Base-by-base conservation (phyloP, 37 sponge, comb jelly and placozoan genomes). In the Cladorhizidae sp. region DNA sequence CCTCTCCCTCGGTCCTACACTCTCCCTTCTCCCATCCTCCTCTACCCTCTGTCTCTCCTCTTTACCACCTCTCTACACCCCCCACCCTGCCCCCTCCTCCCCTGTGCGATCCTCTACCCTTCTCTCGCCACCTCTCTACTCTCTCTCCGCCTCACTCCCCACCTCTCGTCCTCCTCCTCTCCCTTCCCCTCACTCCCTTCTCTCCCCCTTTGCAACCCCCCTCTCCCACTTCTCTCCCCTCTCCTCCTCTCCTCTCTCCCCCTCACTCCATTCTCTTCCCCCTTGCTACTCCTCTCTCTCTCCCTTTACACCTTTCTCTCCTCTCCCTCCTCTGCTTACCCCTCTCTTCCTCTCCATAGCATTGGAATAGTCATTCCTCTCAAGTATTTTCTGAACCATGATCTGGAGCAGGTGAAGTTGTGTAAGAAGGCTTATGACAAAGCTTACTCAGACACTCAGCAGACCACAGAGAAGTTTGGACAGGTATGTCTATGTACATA, bases 331-430 rank as follows among this genome's bases (percentile, higher is more conserved):
- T 25, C 75, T 33, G 58, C 58, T 33, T 7, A 37, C n/a, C 40
- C 22, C 40, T 6, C 61, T 57, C 35, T 81, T 1, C 62, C 64
- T 7, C 55, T 14, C 54, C 5, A 28, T 42, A 86, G 87, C 39
- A 73, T 83, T 42, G 92, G 84, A n/a, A 79, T 92, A 2, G 57
- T 87, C 40, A 64, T 74, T 56, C 88, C 92, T 20, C 63, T 92
- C 52, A 57, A 83, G 38, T 54, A 83, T 33, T 84, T 87, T 50
- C 64, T 92, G 25, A 39, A 36, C 36, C 49, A 79, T 7, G 84
- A 92, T 21, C 37, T 83, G 33, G 80, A 74, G 42, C 68, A 68
- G 26, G 74, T 92, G 36, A 83, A 87, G 74, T 28, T 3, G 21
- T 74, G 58, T 0, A 54, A 68, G 71, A 87, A 83, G 39, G 33